Percentiles rank a stretch among this genome's conserved stretches.
Evolutionary conservation across 2,888 invertebrate genomes (phyloP).

Genomic region (Hesperia comma): DNA sequence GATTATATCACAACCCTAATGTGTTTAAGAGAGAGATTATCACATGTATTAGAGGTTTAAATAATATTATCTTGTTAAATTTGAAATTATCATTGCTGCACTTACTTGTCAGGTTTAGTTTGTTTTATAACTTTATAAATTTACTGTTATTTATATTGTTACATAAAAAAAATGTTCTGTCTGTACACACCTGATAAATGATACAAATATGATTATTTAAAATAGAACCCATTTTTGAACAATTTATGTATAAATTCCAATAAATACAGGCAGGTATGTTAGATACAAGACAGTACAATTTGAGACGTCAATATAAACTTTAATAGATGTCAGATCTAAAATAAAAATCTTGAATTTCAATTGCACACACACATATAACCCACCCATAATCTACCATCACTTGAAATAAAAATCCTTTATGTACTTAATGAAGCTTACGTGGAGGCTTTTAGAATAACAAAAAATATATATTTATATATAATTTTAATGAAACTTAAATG

Average conservation of each 20-base stretch:
- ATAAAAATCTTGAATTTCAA: constrained; percentile 57
- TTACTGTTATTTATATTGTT: too few relatives aligned
- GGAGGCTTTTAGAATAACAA: constrained; percentile 48
- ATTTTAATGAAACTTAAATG: constrained; percentile 64
- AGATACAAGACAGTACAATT: background rate
- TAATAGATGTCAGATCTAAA: constrained; percentile 55
- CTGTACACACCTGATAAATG: background rate
- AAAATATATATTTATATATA: constrained; percentile 33
- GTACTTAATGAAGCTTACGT: constrained; percentile 44
- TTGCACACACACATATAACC: constrained; percentile 57
- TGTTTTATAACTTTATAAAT: too few relatives aligned
- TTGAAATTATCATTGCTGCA: too few relatives aligned
- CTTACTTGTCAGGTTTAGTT: too few relatives aligned
- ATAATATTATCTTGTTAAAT: too few relatives aligned
- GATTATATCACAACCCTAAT: too few relatives aligned
- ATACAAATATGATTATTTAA: background rate
- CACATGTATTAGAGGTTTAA: too few relatives aligned
- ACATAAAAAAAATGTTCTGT: background rate
- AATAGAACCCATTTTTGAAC: constrained; percentile 1
- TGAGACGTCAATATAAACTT: constrained; percentile 6
- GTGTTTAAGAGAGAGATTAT: too few relatives aligned
- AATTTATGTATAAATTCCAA: background rate
- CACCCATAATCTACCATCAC: constrained; percentile 37
- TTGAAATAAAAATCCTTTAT: constrained; percentile 32
- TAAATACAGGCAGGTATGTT: constrained; percentile 7